Percentiles rank a stretch among this genome's conserved stretches.
Evolutionary conservation across 2,113 vertebrate genomes (phyloP).

Genomic region (Menura novaehollandiae): DNA sequence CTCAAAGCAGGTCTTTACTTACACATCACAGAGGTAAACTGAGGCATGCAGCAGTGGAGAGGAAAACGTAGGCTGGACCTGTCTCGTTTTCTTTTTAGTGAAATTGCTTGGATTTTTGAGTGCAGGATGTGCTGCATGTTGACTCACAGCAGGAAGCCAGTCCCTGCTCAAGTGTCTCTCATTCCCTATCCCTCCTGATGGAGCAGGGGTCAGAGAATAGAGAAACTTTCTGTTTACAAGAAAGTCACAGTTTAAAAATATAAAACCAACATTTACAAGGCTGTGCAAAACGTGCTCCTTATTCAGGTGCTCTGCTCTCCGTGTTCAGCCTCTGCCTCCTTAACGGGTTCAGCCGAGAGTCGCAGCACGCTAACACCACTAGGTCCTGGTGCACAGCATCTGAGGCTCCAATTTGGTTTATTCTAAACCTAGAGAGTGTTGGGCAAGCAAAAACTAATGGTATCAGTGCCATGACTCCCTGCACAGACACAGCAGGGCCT

Average conservation of each 20-base stretch:
- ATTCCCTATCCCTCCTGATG: not conserved
- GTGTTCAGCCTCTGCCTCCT: not conserved
- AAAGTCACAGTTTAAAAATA: not conserved
- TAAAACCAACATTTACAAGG: not conserved
- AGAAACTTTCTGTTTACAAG: not conserved
- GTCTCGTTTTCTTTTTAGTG: not conserved
- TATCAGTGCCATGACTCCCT: rapidly evolving
- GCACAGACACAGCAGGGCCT: rapidly evolving
- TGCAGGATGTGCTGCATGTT: not conserved
- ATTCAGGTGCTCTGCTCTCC: not conserved
- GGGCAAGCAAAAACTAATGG: not conserved
- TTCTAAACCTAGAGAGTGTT: not conserved
- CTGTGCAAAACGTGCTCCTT: not conserved
- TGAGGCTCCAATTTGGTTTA: not conserved
- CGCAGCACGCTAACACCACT: not conserved
- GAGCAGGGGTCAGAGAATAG: not conserved
- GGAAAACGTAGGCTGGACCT: rapidly evolving
- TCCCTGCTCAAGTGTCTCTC: not conserved
- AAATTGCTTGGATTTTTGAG: not conserved
- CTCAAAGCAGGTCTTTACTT: not conserved
- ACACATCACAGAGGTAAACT: not conserved
- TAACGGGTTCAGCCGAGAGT: not conserved
- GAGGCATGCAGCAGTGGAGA: not conserved
- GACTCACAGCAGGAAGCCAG: not conserved
- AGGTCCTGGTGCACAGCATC: not conserved